phyloP scores from a whole-genome alignment of 2,113 vertebrate genomes.

The Vidua macroura region DNA sequence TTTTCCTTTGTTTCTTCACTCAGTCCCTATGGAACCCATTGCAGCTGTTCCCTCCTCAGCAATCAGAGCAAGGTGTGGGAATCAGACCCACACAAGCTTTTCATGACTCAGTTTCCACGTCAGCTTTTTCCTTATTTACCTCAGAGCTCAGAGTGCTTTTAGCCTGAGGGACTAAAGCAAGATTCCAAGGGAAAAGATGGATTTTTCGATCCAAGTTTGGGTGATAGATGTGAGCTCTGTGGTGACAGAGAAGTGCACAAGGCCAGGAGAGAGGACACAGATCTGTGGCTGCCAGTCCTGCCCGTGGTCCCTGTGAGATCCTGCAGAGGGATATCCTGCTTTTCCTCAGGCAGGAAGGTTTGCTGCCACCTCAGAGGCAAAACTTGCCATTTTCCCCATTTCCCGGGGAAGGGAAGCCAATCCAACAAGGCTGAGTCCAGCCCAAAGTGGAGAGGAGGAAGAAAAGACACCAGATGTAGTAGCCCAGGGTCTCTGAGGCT shows the following conservation, averaged over 20 bases:
- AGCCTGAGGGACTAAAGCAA: background rate
- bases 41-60: background rate
- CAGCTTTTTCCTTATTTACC: background rate
- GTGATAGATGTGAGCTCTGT: background rate
- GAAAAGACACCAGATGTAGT: background rate
- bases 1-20: background rate
- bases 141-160: background rate
- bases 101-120: background rate
- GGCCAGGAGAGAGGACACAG: background rate
- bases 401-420: background rate
- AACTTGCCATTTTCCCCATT: background rate
- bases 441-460: background rate
- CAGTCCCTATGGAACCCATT: background rate
- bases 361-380: background rate
- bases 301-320: background rate
- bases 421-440: background rate
- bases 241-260: background rate
- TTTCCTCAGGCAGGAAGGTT: background rate
- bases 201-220: background rate
- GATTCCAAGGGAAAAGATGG: background rate
- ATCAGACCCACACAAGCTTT: background rate
- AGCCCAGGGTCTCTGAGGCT: constrained; percentile 8
- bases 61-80: background rate
- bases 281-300: background rate
- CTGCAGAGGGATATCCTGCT: fast-evolving